These are phyloP conservation scores for Conus betulinus DNA, from an alignment of 1,140 invertebrate species.

Conservation along the genomic window DNA sequence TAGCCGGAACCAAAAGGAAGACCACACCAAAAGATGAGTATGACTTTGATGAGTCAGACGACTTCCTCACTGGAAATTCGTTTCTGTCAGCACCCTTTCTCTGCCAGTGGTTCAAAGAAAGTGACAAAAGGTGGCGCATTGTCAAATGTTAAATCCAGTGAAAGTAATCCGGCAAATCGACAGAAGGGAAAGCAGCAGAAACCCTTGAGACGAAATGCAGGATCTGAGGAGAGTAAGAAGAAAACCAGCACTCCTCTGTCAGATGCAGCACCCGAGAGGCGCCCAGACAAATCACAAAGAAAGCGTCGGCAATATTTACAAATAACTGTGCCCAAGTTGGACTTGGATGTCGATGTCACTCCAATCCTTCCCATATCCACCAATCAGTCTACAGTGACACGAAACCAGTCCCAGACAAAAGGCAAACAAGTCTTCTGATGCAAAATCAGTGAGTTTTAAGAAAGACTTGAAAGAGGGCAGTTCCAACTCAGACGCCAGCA, in stretches of 20 bases:
- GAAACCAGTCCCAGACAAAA: background rate
- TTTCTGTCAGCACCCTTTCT: background rate
- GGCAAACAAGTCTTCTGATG: background rate
- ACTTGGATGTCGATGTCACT: slow-evolving; percentile 11
- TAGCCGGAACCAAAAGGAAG: background rate
- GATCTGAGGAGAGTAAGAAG: background rate
- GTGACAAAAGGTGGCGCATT: background rate
- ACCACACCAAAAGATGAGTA: background rate
- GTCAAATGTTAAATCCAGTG: background rate
- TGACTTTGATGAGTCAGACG: slow-evolving; percentile 17
- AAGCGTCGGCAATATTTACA: background rate
- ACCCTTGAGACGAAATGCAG: background rate
- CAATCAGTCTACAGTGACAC: background rate
- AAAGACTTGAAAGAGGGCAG: background rate
- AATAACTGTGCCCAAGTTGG: background rate
- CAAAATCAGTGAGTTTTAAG: too few species aligned
- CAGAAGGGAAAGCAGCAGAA: background rate
- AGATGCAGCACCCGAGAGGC: background rate
- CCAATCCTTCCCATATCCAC: slow-evolving; percentile 9
- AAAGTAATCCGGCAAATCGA: background rate
- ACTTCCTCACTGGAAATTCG: background rate
- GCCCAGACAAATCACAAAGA: background rate
- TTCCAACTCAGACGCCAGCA: background rate
- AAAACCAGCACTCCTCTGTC: slow-evolving; percentile 23
- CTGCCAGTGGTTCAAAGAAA: background rate